Evolutionary conservation across 2,888 invertebrate species (phyloP).

Genomic region (Uropetala carovei): DNA sequence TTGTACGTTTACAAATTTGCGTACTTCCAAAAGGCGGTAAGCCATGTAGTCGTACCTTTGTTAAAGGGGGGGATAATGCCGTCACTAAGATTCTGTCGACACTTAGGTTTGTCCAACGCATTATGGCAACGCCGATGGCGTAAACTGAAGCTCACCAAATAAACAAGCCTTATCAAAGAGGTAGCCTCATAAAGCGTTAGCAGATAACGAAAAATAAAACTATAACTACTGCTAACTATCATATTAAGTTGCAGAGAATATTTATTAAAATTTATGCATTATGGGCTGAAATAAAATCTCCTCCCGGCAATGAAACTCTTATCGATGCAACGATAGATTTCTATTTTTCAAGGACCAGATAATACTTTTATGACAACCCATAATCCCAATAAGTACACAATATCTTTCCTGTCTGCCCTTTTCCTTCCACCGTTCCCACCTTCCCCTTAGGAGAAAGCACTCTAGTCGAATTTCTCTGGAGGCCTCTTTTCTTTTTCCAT

Average conservation of each 20-base stretch:
- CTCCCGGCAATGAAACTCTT: neutral
- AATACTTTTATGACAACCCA: neutral
- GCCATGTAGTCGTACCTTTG: neutral
- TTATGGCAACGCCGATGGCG: neutral
- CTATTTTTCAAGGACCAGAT: neutral
- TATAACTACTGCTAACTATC: too few species aligned
- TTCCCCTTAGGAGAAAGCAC: slow-evolving; percentile 45
- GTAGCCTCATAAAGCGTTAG: too few species aligned
- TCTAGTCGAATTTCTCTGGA: slow-evolving; percentile 51
- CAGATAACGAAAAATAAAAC: too few species aligned
- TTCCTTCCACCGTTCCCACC: neutral
- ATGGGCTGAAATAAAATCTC: neutral
- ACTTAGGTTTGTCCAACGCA: neutral
- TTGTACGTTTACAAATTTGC: neutral
- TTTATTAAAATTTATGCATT: too few species aligned
- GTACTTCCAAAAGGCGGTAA: neutral
- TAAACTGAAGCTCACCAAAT: neutral
- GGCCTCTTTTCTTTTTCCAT: neutral
- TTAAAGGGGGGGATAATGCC: neutral
- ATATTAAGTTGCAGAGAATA: too few species aligned
- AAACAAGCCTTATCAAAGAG: too few species aligned
- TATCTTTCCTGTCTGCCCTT: neutral
- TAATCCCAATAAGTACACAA: slow-evolving; percentile 12
- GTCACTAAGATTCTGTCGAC: neutral
- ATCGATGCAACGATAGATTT: neutral